Evolutionary conservation across 2,113 vertebrate species (phyloP).

Genomic region (Laticauda colubrina): DNA sequence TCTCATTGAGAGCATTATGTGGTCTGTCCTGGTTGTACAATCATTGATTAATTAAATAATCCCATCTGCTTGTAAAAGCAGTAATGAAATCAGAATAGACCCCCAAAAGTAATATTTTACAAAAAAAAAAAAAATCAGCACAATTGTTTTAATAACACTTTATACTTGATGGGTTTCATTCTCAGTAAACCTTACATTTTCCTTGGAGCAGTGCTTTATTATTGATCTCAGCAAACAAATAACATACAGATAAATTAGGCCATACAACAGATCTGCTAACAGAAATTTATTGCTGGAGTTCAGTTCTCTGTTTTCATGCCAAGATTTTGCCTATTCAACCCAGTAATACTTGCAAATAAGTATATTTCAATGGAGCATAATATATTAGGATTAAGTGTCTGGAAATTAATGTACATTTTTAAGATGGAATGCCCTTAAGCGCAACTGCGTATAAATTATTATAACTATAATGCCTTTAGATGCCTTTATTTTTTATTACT

Average conservation of each 20-base stretch:
- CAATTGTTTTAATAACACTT: background rate
- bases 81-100: background rate
- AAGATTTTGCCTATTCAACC: background rate
- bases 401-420: constrained; percentile 16
- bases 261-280: background rate
- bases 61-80: background rate
- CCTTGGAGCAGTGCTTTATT: constrained; percentile 4
- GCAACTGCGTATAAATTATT: constrained; percentile 11
- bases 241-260: background rate
- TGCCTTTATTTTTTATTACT: background rate
- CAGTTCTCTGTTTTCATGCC: background rate
- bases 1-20: background rate
- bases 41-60: background rate
- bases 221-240: background rate
- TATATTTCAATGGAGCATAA: background rate
- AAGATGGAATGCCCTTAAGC: background rate
- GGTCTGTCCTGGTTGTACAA: background rate
- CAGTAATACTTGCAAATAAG: background rate
- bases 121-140: background rate
- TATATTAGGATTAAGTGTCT: background rate
- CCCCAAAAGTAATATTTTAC: background rate
- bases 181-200: background rate
- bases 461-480: background rate
- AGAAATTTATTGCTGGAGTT: background rate
- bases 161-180: background rate